Percentiles rank a stretch among this genome's conserved stretches.
Evolutionary conservation across 1,140 invertebrate species (phyloP).

Genomic region (Plodia interpunctella): DNA sequence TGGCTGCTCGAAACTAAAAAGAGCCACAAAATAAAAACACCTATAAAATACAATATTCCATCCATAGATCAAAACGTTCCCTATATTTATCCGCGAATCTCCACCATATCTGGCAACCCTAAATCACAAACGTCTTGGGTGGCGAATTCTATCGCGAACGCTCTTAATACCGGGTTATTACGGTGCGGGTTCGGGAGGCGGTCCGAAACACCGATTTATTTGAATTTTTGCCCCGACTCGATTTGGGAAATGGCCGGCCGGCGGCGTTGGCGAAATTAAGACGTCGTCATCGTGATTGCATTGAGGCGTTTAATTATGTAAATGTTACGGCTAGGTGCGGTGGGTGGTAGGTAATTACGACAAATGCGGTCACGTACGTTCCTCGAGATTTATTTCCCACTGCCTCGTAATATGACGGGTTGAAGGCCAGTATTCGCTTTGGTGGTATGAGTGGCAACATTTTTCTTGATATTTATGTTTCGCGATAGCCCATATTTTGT

Average conservation of each 20-base stretch:
- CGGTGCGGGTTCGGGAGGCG: slow-evolving; percentile 50
- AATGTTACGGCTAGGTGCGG: slow-evolving; percentile 65
- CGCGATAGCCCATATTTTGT: neutral
- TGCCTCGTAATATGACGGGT: slow-evolving; percentile 17
- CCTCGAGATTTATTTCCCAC: slow-evolving; percentile 50
- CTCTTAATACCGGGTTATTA: slow-evolving; percentile 70
- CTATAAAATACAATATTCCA: too few relatives aligned
- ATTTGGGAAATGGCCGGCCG: slow-evolving; percentile 73
- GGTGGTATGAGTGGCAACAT: neutral
- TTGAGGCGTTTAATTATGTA: slow-evolving; percentile 74
- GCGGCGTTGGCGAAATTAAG: slow-evolving; percentile 73
- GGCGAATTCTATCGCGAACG: slow-evolving; percentile 74
- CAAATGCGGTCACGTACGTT: slow-evolving; percentile 63
- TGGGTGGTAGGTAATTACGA: slow-evolving; percentile 63
- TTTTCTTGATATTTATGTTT: slow-evolving; percentile 9
- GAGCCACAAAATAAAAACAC: too few relatives aligned
- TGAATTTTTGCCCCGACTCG: slow-evolving; percentile 74
- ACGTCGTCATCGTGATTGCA: slow-evolving; percentile 74
- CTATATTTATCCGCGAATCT: neutral
- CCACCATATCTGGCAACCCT: neutral
- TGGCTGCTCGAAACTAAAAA: too few relatives aligned
- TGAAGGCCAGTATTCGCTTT: neutral
- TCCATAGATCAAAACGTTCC: neutral
- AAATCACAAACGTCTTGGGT: slow-evolving; percentile 65
- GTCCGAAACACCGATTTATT: slow-evolving; percentile 67